Conservation (phyloP, 2,113 vertebrate genomes). For the Nyctereutes procyonoides region DNA sequence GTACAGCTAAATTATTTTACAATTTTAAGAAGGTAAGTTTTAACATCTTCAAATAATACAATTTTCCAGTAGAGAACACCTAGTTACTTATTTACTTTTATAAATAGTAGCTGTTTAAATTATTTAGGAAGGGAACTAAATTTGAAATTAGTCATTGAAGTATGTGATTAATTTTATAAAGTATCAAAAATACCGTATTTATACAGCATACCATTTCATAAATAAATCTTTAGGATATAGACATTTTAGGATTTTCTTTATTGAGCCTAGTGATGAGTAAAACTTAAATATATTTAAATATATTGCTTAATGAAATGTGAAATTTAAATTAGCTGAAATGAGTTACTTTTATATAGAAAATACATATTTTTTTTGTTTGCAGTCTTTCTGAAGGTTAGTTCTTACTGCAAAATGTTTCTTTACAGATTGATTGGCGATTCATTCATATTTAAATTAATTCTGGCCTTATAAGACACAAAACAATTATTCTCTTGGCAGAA, state of each 20-base stretch:
- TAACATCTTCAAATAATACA: conserved; percentile 37
- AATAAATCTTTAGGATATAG: conserved; percentile 48
- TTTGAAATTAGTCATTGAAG: conserved; percentile 39
- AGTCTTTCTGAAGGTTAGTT: conserved; percentile 8
- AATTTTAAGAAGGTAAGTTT: conserved; percentile 32
- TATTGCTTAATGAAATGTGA: conserved; percentile 21
- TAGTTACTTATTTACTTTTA: conserved; percentile 14
- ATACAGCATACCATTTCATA: conserved; percentile 6
- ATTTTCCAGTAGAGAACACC: conserved; percentile 40
- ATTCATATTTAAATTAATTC: conserved; percentile 34
- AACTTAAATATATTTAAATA: conserved; percentile 42
- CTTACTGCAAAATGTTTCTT: not conserved
- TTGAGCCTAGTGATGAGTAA: not conserved
- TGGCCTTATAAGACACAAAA: not conserved
- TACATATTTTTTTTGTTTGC: conserved; percentile 17
- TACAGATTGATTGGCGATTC: conserved; percentile 10
- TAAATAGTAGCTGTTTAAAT: conserved; percentile 58
- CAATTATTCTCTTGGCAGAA: not conserved
- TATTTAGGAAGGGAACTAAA: conserved; percentile 22
- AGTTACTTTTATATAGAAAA: conserved; percentile 37
- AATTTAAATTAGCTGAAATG: conserved; percentile 19
- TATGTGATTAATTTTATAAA: conserved; percentile 18
- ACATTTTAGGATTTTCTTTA: conserved; percentile 48
- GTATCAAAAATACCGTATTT: not conserved
- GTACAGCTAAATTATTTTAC: not conserved